These are phyloP conservation scores for Poecilobothrus nobilitatus DNA, from an alignment of 2,888 invertebrate species.

Conservation along the genomic window DNA sequence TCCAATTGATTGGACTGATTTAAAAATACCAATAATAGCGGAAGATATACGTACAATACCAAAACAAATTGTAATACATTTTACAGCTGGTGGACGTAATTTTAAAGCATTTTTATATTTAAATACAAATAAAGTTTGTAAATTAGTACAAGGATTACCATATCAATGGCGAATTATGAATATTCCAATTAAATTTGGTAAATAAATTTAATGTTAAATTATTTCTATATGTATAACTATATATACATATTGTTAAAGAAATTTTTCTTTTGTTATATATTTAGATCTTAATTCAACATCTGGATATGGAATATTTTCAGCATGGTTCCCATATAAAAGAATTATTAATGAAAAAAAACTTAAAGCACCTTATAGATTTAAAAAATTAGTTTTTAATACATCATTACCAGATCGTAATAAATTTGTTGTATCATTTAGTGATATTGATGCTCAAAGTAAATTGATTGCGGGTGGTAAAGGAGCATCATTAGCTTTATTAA, in stretches of 20 bases:
- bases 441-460: slow-evolving; percentile 47
- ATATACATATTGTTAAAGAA: not conserved
- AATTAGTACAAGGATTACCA: slow-evolving; percentile 32
- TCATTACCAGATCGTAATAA: slow-evolving; percentile 28
- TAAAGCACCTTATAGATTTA: not conserved
- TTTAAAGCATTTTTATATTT: slow-evolving; percentile 28
- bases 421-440: slow-evolving; percentile 44
- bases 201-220: not conserved
- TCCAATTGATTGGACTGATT: slow-evolving; percentile 45
- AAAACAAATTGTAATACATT: slow-evolving; percentile 45
- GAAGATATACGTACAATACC: slow-evolving; percentile 44
- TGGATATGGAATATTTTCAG: slow-evolving; percentile 41
- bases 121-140: slow-evolving; percentile 20
- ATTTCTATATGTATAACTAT: no score
- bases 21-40: slow-evolving; percentile 46
- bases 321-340: slow-evolving; percentile 37
- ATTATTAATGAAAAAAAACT: slow-evolving; percentile 11
- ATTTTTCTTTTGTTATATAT: slow-evolving; percentile 10
- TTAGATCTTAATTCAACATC: slow-evolving; percentile 34
- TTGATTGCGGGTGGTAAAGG: slow-evolving; percentile 69
- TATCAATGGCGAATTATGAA: slow-evolving; percentile 31
- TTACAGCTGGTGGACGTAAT: slow-evolving; percentile 32
- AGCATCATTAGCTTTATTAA: slow-evolving; percentile 60
- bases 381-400: slow-evolving; percentile 29
- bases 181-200: slow-evolving; percentile 25